phyloP scores from a whole-genome alignment of 2,888 invertebrate species.

The Nipponacmea schrenckii region DNA sequence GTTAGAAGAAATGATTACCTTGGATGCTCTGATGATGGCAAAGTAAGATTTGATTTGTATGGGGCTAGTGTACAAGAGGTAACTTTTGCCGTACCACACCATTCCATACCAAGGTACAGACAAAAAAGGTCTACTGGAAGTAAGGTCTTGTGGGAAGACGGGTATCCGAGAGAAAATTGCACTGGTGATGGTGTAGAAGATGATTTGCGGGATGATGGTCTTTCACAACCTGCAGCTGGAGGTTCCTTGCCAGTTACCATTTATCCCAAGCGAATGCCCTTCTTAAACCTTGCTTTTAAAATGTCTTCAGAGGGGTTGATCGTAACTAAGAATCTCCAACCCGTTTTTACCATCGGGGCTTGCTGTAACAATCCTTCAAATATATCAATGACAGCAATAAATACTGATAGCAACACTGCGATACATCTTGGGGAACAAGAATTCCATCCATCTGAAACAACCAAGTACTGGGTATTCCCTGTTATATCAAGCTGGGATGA shows the following conservation, averaged over 20 bases:
- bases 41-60: neutral
- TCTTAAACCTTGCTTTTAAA: neutral
- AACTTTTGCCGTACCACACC: neutral
- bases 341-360: neutral
- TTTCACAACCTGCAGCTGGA: neutral
- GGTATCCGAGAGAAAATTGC: neutral
- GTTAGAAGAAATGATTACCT: neutral
- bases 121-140: neutral
- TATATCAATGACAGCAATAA: neutral
- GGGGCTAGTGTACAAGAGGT: neutral
- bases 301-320: neutral
- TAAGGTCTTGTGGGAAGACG: neutral
- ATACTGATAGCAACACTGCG: neutral
- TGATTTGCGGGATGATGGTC: neutral
- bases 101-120: neutral
- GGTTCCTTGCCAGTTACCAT: neutral
- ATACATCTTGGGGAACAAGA: neutral
- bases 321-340: neutral
- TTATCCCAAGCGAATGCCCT: neutral
- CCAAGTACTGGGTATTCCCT: neutral
- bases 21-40: neutral
- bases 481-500: constrained; percentile 1
- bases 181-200: neutral
- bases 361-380: neutral
- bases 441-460: neutral